Conservation (phyloP, 2,888 invertebrate species). For the Mechanitis messenoides region DNA sequence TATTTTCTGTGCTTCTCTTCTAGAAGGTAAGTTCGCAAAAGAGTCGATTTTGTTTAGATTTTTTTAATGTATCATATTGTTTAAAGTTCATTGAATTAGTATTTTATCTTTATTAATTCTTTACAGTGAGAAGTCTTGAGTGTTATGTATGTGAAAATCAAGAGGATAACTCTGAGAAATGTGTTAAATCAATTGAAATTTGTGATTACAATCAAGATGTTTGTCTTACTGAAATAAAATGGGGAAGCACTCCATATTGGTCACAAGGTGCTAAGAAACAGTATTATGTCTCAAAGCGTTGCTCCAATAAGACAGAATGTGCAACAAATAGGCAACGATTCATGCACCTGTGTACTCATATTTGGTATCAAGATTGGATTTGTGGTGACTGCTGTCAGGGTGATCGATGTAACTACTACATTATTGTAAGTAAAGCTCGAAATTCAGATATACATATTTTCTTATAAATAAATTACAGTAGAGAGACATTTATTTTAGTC, state of each 20-base stretch:
- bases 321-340: constrained; percentile 81
- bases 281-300: constrained; percentile 93
- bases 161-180: constrained; percentile 94
- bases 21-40: constrained; percentile 14
- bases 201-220: constrained; percentile 92
- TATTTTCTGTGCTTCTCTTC: constrained; percentile 3
- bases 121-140: constrained; percentile 83
- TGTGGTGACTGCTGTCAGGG: constrained; percentile 97
- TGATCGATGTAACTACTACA: constrained; percentile 95
- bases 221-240: constrained; percentile 91
- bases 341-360: constrained; percentile 89
- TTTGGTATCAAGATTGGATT: constrained; percentile 98
- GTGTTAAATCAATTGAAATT: constrained; percentile 91
- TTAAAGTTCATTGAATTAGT: not conserved
- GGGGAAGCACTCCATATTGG: constrained; percentile 98
- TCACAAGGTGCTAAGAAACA: constrained; percentile 94
- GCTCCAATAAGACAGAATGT: constrained; percentile 89
- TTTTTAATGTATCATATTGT: not conserved
- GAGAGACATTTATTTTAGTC: not conserved
- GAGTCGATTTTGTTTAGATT: not conserved
- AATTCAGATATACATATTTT: not conserved
- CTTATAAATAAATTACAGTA: not conserved
- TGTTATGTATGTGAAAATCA: constrained; percentile 97
- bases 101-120: constrained; percentile 20
- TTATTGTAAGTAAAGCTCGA: constrained; percentile 84